These are phyloP conservation scores for Myotis davidii DNA, from an alignment of 2,113 vertebrate species.

Conservation along the genomic window DNA sequence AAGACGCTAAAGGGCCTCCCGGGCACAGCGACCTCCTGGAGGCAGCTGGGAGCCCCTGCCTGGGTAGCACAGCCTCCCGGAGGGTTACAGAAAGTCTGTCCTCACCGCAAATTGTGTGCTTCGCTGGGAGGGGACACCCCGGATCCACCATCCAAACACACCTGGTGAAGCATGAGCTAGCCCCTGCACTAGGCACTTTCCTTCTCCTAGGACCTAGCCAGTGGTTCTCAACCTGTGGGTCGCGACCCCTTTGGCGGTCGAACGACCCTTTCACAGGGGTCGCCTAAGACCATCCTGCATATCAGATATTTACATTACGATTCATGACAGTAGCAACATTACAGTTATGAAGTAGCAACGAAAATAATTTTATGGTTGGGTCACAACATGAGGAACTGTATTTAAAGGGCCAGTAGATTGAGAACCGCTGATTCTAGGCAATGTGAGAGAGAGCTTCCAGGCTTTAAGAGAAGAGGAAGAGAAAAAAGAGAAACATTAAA, in stretches of 20 bases:
- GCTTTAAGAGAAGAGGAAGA: neutral
- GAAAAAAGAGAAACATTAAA: neutral
- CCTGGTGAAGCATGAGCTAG: neutral
- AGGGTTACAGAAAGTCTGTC: fast-evolving
- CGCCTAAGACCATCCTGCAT: too few species aligned
- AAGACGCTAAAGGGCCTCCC: fast-evolving
- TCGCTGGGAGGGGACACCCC: fast-evolving
- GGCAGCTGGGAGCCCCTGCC: neutral
- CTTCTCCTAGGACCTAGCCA: neutral
- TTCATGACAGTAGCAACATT: too few species aligned
- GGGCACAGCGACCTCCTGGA: fast-evolving
- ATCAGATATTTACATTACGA: too few species aligned
- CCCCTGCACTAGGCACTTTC: neutral
- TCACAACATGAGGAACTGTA: too few species aligned
- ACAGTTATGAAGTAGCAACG: too few species aligned
- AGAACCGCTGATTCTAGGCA: neutral
- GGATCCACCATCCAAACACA: neutral
- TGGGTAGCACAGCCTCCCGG: fast-evolving
- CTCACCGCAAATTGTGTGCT: neutral
- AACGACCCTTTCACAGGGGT: too few species aligned
- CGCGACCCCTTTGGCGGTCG: too few species aligned
- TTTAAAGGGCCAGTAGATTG: too few species aligned
- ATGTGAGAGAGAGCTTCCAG: neutral
- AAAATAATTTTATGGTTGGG: too few species aligned
- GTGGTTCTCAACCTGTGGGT: too few species aligned